phyloP scores from a whole-genome alignment of 1,140 invertebrate species.

The Orius laevigatus region DNA sequence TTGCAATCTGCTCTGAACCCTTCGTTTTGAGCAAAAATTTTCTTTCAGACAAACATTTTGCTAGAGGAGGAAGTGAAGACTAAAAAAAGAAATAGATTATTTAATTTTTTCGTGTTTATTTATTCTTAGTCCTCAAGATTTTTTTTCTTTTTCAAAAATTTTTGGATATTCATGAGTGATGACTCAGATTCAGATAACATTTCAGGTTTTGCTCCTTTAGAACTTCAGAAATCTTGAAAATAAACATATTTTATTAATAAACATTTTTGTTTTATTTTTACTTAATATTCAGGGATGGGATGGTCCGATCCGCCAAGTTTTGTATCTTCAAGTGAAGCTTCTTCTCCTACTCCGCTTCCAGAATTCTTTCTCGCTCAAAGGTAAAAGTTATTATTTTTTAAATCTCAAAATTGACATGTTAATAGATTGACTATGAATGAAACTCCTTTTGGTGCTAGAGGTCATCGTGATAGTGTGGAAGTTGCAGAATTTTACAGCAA shows the following conservation, averaged over 20 bases:
- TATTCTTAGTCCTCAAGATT: too few relatives aligned
- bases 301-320: conserved; percentile 44
- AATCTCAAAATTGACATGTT: neutral
- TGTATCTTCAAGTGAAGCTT: conserved; percentile 44
- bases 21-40: neutral
- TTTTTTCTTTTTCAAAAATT: too few relatives aligned
- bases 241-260: too few relatives aligned
- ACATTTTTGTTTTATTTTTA: too few relatives aligned
- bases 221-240: too few relatives aligned
- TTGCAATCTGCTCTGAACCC: too few relatives aligned
- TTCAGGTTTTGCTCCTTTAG: too few relatives aligned
- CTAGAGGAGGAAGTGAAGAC: neutral
- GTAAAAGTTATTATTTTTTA: conserved; percentile 9
- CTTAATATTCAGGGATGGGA: conserved; percentile 20
- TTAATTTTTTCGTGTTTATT: neutral
- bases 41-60: neutral
- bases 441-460: conserved; percentile 3
- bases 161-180: too few relatives aligned
- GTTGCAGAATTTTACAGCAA: conserved; percentile 16
- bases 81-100: neutral
- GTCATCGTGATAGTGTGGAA: conserved; percentile 20
- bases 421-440: neutral
- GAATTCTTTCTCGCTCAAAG: conserved; percentile 26
- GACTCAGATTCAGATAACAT: too few relatives aligned
- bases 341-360: conserved; percentile 45